A percentile compares a stretch with the other conserved stretches of the same genome.
Evolutionary conservation across 1,140 invertebrate genomes (phyloP).

Genomic region (Epicauta chinensis): DNA sequence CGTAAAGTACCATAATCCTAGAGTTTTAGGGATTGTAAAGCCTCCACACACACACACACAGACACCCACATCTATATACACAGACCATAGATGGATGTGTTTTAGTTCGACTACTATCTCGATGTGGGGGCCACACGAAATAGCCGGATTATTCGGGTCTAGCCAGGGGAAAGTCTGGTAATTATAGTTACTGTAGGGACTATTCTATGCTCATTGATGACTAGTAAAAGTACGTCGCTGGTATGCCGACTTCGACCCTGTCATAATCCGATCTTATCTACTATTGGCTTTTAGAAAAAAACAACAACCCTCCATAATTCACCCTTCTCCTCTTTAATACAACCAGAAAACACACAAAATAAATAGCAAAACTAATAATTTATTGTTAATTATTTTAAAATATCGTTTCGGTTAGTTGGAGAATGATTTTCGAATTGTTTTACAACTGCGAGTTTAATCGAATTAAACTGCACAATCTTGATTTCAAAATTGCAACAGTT

Average conservation of each 20-base stretch:
- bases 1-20: slow-evolving; percentile 43
- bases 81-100: slow-evolving; percentile 23
- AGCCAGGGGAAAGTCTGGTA: slow-evolving; percentile 34
- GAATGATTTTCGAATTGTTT: no score
- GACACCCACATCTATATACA: no score
- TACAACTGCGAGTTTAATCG: no score
- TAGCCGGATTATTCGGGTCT: slow-evolving; percentile 33
- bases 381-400: no score
- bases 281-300: slow-evolving; percentile 29
- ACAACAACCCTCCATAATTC: slow-evolving; percentile 6
- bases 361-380: no score
- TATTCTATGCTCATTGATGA: slow-evolving; percentile 40
- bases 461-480: no score
- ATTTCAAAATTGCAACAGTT: no score
- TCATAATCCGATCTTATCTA: slow-evolving; percentile 37
- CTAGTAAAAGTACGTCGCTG: slow-evolving; percentile 22
- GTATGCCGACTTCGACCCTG: slow-evolving; percentile 10
- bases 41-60: slow-evolving; percentile 1
- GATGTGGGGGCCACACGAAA: slow-evolving; percentile 21
- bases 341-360: no score
- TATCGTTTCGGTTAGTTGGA: no score
- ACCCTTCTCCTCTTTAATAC: background rate
- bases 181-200: slow-evolving; percentile 37
- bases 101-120: slow-evolving; percentile 1
- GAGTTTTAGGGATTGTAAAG: slow-evolving; percentile 26